Evolutionary conservation across 2,113 vertebrate genomes (phyloP).

Genomic region (Suncus etruscus): DNA sequence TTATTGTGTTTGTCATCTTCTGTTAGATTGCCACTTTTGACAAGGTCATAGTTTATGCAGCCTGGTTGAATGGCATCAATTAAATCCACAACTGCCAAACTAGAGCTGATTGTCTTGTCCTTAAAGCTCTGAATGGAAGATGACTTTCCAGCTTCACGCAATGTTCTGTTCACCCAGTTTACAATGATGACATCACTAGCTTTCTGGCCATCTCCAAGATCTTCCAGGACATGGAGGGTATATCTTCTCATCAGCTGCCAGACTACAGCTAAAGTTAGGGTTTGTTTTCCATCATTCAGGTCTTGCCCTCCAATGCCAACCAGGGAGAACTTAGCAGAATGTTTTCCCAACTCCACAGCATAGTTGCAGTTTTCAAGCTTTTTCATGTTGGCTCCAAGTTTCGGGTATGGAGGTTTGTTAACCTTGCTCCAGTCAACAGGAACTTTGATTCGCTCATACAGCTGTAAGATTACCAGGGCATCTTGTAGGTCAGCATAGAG

Average conservation of each 20-base stretch:
- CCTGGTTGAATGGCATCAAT: constrained; percentile 98
- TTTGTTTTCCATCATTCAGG: constrained; percentile 93
- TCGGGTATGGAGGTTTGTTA: constrained; percentile 95
- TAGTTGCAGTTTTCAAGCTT: constrained; percentile 99
- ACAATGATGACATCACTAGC: constrained; percentile 96
- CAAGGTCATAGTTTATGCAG: constrained; percentile 95
- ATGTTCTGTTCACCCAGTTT: constrained; percentile 95
- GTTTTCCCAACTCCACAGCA: constrained; percentile 94
- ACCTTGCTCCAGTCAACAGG: constrained; percentile 96
- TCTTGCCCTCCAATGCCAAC: constrained; percentile 97
- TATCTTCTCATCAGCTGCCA: constrained; percentile 99
- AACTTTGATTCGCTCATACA: constrained; percentile 95
- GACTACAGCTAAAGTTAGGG: constrained; percentile 93
- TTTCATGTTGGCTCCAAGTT: constrained; percentile 95
- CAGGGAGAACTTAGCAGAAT: constrained; percentile 94
- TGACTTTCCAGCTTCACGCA: constrained; percentile 92
- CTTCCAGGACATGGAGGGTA: constrained; percentile 94
- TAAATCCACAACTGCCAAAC: constrained; percentile 96
- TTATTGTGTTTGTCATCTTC: constrained; percentile 96
- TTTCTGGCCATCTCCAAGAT: constrained; percentile 94
- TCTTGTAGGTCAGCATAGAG: constrained; percentile 95
- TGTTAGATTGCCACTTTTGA: constrained; percentile 92
- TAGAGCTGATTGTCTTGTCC: constrained; percentile 97
- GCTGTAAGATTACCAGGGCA: constrained; percentile 94
- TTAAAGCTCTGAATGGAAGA: constrained; percentile 96